Percentiles rank a stretch among this genome's conserved stretches.
These are phyloP conservation scores for Trilocha varians DNA, from an alignment of 2,888 invertebrate species.

Conservation along the genomic window DNA sequence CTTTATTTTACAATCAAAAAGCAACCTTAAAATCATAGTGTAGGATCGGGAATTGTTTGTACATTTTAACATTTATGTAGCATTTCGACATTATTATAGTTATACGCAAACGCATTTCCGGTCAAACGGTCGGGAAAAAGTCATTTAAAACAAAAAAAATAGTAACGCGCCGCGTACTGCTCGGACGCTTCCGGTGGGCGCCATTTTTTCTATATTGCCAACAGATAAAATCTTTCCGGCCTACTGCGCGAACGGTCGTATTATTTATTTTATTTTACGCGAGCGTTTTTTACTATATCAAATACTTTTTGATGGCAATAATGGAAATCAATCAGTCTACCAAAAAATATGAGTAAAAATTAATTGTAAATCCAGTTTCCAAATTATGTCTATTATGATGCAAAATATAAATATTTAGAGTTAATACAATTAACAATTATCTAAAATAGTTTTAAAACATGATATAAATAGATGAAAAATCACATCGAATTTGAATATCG, in stretches of 20 bases:
- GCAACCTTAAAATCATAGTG: constrained; percentile 31
- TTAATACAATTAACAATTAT: too few species aligned
- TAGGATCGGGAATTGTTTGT: constrained; percentile 49
- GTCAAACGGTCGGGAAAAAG: constrained; percentile 71
- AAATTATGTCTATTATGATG: too few species aligned
- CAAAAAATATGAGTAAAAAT: too few species aligned
- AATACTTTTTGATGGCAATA: not conserved
- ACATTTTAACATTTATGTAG: constrained; percentile 41
- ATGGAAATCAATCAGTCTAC: too few species aligned
- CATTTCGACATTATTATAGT: constrained; percentile 52
- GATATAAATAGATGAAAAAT: not conserved
- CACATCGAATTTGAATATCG: not conserved
- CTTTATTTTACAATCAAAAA: constrained; percentile 24
- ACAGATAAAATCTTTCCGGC: constrained; percentile 74
- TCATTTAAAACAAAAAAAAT: constrained; percentile 74
- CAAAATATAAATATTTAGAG: too few species aligned
- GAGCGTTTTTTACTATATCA: constrained; percentile 56
- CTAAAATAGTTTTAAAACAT: too few species aligned
- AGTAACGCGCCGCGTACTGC: constrained; percentile 68
- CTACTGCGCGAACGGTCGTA: constrained; percentile 66
- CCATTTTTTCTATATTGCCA: constrained; percentile 74
- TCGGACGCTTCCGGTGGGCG: constrained; percentile 74
- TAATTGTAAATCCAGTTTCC: too few species aligned
- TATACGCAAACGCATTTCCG: constrained; percentile 74
- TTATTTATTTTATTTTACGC: constrained; percentile 57